These are phyloP conservation scores for Protaetia brevitarsis DNA, from an alignment of 1,140 invertebrate species.

Conservation along the genomic window DNA sequence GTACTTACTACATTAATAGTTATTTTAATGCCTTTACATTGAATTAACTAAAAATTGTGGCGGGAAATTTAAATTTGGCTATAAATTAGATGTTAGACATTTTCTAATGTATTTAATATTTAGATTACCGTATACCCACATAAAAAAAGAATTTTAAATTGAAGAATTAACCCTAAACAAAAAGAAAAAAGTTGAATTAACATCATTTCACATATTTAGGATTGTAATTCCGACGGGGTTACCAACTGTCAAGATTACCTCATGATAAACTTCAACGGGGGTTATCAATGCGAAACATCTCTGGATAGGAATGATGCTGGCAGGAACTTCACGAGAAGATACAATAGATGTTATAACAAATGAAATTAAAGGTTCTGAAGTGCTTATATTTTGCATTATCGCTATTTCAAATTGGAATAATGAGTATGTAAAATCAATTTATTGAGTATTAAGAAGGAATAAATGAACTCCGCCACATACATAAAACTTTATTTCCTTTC, in stretches of 20 bases:
- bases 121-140: too few species aligned
- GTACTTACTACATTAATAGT: too few species aligned
- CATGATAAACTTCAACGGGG: conserved; percentile 61
- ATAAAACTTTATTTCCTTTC: conserved; percentile 4
- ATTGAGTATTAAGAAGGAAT: not conserved
- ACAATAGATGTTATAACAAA: conserved; percentile 26
- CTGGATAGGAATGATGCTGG: conserved; percentile 38
- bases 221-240: conserved; percentile 59
- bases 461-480: not conserved
- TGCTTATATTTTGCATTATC: not conserved
- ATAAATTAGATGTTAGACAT: too few species aligned
- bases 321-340: conserved; percentile 31
- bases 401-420: not conserved
- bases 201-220: too few species aligned
- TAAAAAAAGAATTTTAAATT: too few species aligned
- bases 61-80: too few species aligned
- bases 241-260: conserved; percentile 64
- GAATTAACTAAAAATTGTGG: too few species aligned
- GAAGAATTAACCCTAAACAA: too few species aligned
- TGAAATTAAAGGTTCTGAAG: not conserved
- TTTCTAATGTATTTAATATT: too few species aligned
- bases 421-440: not conserved
- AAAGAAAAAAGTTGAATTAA: too few species aligned
- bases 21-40: too few species aligned
- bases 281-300: conserved; percentile 48